phyloP scores from a whole-genome alignment of 2,888 invertebrate species.

The Brachypalpus laphriformis region DNA sequence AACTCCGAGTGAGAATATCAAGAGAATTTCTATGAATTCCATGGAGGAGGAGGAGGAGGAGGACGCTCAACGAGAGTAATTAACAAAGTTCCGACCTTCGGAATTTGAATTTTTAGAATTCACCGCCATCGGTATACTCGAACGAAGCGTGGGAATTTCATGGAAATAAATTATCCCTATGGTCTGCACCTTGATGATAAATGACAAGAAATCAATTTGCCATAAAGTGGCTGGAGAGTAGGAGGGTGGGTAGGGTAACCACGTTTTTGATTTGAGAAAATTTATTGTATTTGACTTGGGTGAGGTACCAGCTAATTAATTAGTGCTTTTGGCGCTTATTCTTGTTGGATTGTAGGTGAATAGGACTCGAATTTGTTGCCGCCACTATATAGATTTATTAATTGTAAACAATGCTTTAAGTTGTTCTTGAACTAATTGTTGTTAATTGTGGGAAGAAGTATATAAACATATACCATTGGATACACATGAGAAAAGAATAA shows the following conservation, averaged over 20 bases:
- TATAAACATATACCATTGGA: no score
- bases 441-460: not conserved
- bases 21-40: not conserved
- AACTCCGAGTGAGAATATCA: slow-evolving; percentile 1
- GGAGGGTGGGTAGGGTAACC: slow-evolving; percentile 19
- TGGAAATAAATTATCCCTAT: not conserved
- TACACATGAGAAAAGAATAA: no score
- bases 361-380: not conserved
- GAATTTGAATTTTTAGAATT: slow-evolving; percentile 35
- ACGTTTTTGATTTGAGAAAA: slow-evolving; percentile 37
- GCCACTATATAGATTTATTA: slow-evolving; percentile 6
- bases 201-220: slow-evolving; percentile 63
- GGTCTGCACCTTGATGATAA: slow-evolving; percentile 43
- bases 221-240: slow-evolving; percentile 4
- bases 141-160: slow-evolving; percentile 61
- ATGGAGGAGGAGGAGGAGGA: not conserved
- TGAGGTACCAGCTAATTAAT: slow-evolving; percentile 53
- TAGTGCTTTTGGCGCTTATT: slow-evolving; percentile 26
- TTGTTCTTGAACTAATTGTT: not conserved
- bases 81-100: slow-evolving; percentile 62
- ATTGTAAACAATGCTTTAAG: slow-evolving; percentile 24
- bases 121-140: not conserved
- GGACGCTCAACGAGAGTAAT: slow-evolving; percentile 38
- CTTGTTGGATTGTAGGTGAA: not conserved
- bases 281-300: slow-evolving; percentile 11